These are phyloP conservation scores for Ispidina lecontei DNA, from an alignment of 2,797 vertebrate genomes.

Conservation along the genomic window DNA sequence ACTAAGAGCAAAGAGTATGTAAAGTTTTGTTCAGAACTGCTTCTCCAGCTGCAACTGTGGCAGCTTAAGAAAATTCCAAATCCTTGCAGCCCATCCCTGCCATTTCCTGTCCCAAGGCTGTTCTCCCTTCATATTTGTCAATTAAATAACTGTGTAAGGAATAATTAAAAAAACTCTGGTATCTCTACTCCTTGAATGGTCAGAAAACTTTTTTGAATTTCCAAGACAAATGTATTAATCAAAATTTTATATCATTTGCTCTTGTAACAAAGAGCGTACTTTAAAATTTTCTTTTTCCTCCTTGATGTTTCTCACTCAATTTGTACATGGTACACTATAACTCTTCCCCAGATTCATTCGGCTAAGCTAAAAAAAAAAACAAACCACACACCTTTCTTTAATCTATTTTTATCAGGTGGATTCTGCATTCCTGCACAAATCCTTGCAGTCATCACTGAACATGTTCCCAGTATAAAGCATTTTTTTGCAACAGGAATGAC, in stretches of 20 bases:
- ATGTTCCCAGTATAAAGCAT: not conserved
- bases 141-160: not conserved
- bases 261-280: not conserved
- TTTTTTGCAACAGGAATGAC: not conserved
- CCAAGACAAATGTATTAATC: not conserved
- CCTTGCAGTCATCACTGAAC: not conserved
- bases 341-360: not conserved
- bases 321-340: not conserved
- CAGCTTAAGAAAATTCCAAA: not conserved
- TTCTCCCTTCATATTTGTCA: not conserved
- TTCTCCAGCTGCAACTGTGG: not conserved
- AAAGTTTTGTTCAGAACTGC: not conserved
- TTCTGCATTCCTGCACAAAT: not conserved
- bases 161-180: not conserved
- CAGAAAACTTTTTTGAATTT: not conserved
- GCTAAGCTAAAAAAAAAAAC: not conserved
- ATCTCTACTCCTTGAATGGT: not conserved
- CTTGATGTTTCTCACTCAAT: not conserved
- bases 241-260: not conserved
- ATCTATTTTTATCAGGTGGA: not conserved
- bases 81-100: not conserved
- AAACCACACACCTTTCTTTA: not conserved
- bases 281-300: not conserved
- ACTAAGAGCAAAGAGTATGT: not conserved
- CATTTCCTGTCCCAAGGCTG: fast-evolving